phyloP scores from a whole-genome alignment of 1,140 invertebrate species.

The Drosophila baimaii region DNA sequence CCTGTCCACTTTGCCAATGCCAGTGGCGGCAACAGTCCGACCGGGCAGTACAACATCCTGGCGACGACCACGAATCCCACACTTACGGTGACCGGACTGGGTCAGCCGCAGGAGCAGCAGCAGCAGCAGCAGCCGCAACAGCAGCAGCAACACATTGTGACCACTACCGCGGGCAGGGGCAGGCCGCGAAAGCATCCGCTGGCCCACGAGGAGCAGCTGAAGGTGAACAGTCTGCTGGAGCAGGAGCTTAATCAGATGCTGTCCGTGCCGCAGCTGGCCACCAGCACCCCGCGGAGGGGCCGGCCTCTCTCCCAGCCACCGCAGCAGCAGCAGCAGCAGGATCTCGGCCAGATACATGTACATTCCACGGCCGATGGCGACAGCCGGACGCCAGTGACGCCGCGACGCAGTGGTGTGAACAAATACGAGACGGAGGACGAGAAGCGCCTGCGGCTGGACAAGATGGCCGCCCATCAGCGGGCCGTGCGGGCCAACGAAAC shows the following conservation, averaged over 20 bases:
- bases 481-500: constrained; percentile 85
- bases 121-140: constrained; percentile 60
- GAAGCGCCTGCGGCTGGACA: constrained; percentile 76
- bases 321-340: constrained; percentile 52
- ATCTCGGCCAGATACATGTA: constrained; percentile 61
- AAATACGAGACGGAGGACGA: constrained; percentile 83
- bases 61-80: constrained; percentile 57
- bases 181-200: constrained; percentile 68
- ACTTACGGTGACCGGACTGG: constrained; percentile 48
- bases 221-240: constrained; percentile 75
- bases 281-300: constrained; percentile 46
- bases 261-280: constrained; percentile 54
- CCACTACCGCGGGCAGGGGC: constrained; percentile 70
- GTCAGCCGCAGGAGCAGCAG: constrained; percentile 33
- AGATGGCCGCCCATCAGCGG: constrained; percentile 84
- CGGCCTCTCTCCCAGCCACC: constrained; percentile 37
- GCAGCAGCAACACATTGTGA: constrained; percentile 32
- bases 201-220: constrained; percentile 61
- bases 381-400: constrained; percentile 33
- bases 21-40: constrained; percentile 65
- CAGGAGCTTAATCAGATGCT: constrained; percentile 82
- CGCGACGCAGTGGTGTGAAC: constrained; percentile 62
- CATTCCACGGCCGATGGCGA: constrained; percentile 76
- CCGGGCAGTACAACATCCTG: constrained; percentile 70
- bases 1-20: constrained; percentile 77